These are phyloP conservation scores for Rhadina sibilatrix DNA, from an alignment of 2,113 vertebrate species.

Conservation along the genomic window DNA sequence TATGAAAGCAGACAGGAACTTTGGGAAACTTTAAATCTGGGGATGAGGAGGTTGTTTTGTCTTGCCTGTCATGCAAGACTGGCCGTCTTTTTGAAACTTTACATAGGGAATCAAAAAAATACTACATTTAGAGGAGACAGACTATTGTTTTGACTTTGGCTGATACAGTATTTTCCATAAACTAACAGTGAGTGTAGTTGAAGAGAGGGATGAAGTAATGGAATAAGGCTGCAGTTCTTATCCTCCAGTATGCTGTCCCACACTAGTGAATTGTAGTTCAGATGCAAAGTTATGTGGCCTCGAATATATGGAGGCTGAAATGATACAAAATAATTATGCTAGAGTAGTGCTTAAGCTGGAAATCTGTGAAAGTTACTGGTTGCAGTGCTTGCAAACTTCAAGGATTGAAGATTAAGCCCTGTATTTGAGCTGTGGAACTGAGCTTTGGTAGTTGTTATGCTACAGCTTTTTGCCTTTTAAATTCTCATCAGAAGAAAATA, in stretches of 20 bases:
- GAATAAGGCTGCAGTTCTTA: background rate
- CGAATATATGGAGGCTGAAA: background rate
- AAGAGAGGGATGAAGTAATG: background rate
- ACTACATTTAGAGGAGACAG: background rate
- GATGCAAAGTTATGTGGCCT: background rate
- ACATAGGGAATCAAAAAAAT: background rate
- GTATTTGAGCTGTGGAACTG: background rate
- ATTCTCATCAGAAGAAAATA: background rate
- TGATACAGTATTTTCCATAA: background rate
- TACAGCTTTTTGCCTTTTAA: background rate
- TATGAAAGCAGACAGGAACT: background rate
- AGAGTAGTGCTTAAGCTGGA: background rate
- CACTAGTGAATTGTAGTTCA: background rate
- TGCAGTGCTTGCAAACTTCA: background rate
- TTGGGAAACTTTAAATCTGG: background rate
- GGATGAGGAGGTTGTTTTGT: background rate
- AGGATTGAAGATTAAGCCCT: background rate
- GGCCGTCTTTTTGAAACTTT: background rate
- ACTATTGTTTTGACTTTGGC: background rate
- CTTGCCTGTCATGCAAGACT: background rate
- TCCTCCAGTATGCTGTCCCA: background rate
- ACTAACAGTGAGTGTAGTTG: background rate
- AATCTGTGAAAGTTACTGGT: background rate
- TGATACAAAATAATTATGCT: background rate
- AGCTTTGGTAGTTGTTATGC: background rate